A percentile compares a stretch with the other conserved stretches of the same genome.
Evolutionary conservation across 2,797 vertebrate species (phyloP).

Genomic region (Lindbergichthys nudifrons): DNA sequence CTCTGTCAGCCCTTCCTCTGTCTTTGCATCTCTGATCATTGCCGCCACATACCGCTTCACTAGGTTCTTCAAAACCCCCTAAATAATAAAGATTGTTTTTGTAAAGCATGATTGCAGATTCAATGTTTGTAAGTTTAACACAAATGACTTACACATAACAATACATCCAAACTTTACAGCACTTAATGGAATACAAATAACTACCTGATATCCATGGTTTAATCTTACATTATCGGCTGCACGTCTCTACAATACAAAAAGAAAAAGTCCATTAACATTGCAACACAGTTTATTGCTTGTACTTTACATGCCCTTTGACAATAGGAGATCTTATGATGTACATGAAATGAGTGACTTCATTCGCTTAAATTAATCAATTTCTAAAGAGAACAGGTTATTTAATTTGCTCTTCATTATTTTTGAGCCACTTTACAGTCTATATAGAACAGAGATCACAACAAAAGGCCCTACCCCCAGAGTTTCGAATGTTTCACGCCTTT

Average conservation of each 20-base stretch:
- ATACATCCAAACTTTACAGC: not conserved
- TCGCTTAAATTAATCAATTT: conserved; percentile 1
- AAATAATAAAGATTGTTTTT: conserved; percentile 36
- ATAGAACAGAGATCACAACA: conserved; percentile 1
- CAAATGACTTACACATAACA: not conserved
- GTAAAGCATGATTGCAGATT: not conserved
- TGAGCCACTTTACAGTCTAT: not conserved
- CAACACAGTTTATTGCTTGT: not conserved
- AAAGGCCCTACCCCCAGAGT: conserved; percentile 89
- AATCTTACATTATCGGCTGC: conserved; percentile 92
- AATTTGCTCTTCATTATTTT: conserved; percentile 8
- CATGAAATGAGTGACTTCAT: not conserved
- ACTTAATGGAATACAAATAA: conserved; percentile 14
- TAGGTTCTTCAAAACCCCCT: conserved; percentile 96
- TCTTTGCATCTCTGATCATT: conserved; percentile 97
- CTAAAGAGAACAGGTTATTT: conserved; percentile 17
- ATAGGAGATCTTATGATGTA: conserved; percentile 1
- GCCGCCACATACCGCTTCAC: conserved; percentile 97
- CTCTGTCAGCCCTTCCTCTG: conserved; percentile 94
- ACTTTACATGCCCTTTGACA: conserved; percentile 10
- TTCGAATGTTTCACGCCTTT: conserved; percentile 90
- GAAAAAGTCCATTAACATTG: conserved; percentile 12
- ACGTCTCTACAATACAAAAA: conserved; percentile 84
- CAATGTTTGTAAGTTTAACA: not conserved
- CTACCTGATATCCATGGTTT: conserved; percentile 96